Evolutionary conservation across 2,113 vertebrate genomes (phyloP), one percentile per base, ranked within the genome.

Genomic region (Sprattus sprattus): DNA sequence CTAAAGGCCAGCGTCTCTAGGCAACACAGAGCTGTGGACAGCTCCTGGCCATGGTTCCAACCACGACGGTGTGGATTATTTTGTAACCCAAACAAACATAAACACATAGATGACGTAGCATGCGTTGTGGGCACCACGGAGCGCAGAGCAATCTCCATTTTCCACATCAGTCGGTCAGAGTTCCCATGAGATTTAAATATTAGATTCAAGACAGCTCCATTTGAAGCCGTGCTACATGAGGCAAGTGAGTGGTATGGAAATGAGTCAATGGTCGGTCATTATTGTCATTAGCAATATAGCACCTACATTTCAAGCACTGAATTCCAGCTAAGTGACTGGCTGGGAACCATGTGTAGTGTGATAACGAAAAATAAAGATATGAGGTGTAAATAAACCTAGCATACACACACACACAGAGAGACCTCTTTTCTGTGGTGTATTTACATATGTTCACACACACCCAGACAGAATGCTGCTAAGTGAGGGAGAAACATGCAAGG

Each of bases 381-480:
- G 85, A 80, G 60, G 32, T 82, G 85, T 86, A 86, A 86, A 89
- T 82, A 60, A 50, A 18, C 28, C 83, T 86, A 85, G 83, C 85
- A 89, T 86, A 89, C 85, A 85, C 87, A 88, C 86, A 25, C 64
- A 71, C n/a, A 71, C n/a, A 71, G 5, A 28, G n/a, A 39, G 39
- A 39, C 39, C 39, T 39, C 39, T 39, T 39, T 39, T 83, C 83
- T 85, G 83, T 83, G 81, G 46, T 60, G 10, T 64, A 88, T 88
- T 89, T 86, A 84, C 85, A 88, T 86, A 25, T 84, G 71, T 57
- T 85, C 84, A 85, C 83, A 85, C 83, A 86, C 78, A 78, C 80
- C 20, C 44, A 13, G 28, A 39, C 67, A 75, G 10, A 57, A 20
- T 22, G 18, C 3, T 22, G 25, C 64, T 28, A 32, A 39, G 67